Conservation (phyloP, 1,140 invertebrate species). For the Achatina immaculata region DNA sequence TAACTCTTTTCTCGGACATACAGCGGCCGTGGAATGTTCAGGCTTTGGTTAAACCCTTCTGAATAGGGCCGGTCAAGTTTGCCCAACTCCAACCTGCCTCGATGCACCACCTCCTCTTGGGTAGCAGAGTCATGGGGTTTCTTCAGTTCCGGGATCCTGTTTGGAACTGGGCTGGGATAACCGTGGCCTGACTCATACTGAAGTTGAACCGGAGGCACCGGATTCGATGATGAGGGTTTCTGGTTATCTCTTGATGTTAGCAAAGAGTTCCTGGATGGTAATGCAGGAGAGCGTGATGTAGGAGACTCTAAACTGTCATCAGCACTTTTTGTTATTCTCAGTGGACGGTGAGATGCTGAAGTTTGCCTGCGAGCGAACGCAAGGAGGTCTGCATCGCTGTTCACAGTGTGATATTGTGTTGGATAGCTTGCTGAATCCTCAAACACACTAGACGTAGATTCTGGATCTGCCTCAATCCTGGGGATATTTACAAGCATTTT, state of each 20-base stretch:
- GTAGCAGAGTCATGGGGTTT: conserved; percentile 43
- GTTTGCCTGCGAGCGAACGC: conserved; percentile 18
- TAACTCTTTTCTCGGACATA: conserved; percentile 54
- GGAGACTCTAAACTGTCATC: conserved; percentile 40
- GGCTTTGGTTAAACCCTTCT: conserved; percentile 47
- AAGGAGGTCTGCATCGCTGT: conserved; percentile 51
- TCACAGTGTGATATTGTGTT: conserved; percentile 50
- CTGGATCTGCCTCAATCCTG: conserved; percentile 62
- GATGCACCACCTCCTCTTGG: conserved; percentile 43
- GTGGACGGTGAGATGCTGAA: conserved; percentile 44
- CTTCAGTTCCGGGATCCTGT: conserved; percentile 44
- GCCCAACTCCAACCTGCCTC: conserved; percentile 33
- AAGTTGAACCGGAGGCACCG: not conserved
- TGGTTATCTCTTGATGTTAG: conserved; percentile 11
- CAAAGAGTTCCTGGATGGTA: not conserved
- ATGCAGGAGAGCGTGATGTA: conserved; percentile 7
- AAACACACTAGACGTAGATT: conserved; percentile 60
- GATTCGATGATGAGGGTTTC: conserved; percentile 3
- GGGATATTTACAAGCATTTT: too few relatives aligned
- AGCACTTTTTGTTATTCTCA: conserved; percentile 49
- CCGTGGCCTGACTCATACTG: not conserved
- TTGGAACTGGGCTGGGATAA: conserved; percentile 13
- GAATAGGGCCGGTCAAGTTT: conserved; percentile 49
- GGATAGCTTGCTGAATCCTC: conserved; percentile 51
- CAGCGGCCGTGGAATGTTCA: conserved; percentile 55